Percentiles rank a stretch among this genome's conserved stretches.
Conservation (phyloP, 2,797 vertebrate species). For the Urocyon cinereoargenteus region DNA sequence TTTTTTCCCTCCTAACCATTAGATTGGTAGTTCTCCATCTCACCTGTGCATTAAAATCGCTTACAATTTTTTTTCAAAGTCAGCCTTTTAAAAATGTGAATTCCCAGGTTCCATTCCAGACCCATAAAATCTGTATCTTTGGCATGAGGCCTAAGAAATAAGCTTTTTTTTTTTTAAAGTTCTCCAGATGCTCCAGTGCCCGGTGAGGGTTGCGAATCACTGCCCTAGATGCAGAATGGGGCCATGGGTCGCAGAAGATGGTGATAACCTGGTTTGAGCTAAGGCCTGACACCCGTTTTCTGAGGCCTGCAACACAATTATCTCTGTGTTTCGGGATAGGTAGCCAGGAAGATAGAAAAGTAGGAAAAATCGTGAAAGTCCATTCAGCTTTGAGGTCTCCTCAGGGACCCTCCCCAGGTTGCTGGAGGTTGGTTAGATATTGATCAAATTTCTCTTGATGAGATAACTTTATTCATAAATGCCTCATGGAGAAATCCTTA, state of each 20-base stretch:
- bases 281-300: background rate
- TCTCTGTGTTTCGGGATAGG: background rate
- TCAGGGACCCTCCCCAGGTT: background rate
- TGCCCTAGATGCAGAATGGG: background rate
- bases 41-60: background rate
- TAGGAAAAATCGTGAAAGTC: background rate
- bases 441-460: background rate
- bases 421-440: background rate
- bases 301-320: background rate
- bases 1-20: background rate
- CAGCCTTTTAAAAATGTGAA: background rate
- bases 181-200: background rate
- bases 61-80: background rate
- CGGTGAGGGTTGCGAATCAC: background rate
- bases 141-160: background rate
- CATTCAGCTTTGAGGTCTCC: background rate
- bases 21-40: background rate
- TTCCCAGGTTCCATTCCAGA: background rate
- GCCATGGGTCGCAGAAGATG: accelerated
- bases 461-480: background rate
- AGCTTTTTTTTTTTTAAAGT: background rate
- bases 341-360: background rate
- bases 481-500: background rate
- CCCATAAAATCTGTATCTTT: background rate
- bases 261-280: background rate